Percentiles rank a stretch among this genome's conserved stretches.
Conservation (phyloP, 1,140 invertebrate species). For the Drosophila bifasciata region DNA sequence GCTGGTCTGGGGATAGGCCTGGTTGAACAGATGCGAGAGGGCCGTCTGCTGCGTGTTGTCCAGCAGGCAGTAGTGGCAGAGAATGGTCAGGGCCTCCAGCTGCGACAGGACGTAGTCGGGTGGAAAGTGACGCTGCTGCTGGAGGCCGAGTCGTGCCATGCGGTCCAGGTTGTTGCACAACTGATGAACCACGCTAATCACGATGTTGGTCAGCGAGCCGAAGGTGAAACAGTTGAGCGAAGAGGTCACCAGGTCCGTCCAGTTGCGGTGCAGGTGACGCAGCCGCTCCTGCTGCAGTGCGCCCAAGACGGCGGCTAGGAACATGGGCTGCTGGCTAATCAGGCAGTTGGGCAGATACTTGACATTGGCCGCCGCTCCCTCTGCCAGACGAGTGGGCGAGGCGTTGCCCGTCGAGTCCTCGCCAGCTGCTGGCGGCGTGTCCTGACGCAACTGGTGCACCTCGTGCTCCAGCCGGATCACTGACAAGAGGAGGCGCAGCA, state of each 20-base stretch:
- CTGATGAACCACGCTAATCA: slow-evolving; percentile 92
- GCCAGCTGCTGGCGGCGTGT: slow-evolving; percentile 61
- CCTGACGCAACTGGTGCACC: slow-evolving; percentile 85
- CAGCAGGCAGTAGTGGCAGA: slow-evolving; percentile 94
- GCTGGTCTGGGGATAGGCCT: slow-evolving; percentile 85
- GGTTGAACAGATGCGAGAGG: slow-evolving; percentile 87
- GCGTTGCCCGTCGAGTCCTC: slow-evolving; percentile 59
- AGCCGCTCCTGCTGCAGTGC: slow-evolving; percentile 89
- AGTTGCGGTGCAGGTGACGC: slow-evolving; percentile 91
- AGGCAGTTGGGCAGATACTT: slow-evolving; percentile 88
- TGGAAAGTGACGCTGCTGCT: slow-evolving; percentile 84
- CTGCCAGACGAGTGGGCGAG: slow-evolving; percentile 73
- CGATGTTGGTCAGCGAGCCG: slow-evolving; percentile 90
- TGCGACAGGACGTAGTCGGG: slow-evolving; percentile 93
- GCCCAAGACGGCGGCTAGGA: slow-evolving; percentile 91
- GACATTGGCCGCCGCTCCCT: slow-evolving; percentile 80
- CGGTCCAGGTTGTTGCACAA: slow-evolving; percentile 93
- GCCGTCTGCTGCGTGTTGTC: slow-evolving; percentile 88
- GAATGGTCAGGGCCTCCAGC: slow-evolving; percentile 92
- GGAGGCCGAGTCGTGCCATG: slow-evolving; percentile 79
- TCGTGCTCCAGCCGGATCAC: slow-evolving; percentile 92
- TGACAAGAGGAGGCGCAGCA: slow-evolving; percentile 88
- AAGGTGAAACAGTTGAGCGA: slow-evolving; percentile 89
- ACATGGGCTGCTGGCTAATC: slow-evolving; percentile 94
- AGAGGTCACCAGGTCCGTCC: slow-evolving; percentile 91